phyloP scores from a whole-genome alignment of 1,140 invertebrate genomes.

The Drosophila santomea region DNA sequence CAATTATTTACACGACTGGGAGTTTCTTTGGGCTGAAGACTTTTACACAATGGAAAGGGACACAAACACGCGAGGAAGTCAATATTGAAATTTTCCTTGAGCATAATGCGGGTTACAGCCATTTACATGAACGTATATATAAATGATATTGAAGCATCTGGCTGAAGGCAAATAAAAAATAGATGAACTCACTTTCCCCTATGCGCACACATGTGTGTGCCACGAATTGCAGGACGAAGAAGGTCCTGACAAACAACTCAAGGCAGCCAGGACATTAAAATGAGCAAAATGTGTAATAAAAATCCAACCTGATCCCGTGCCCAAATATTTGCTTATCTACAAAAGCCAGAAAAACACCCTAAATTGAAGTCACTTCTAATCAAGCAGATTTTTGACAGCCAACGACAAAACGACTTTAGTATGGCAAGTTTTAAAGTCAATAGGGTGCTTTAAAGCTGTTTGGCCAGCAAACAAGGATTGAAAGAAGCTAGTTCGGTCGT shows the following conservation, averaged over 20 bases:
- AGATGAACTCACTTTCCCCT: slow-evolving; percentile 62
- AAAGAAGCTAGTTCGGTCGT: slow-evolving; percentile 3
- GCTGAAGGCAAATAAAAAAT: slow-evolving; percentile 67
- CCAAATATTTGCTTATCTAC: slow-evolving; percentile 46
- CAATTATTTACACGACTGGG: slow-evolving; percentile 57
- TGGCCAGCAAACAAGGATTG: not conserved
- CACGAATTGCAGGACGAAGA: slow-evolving; percentile 10
- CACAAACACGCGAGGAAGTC: slow-evolving; percentile 14
- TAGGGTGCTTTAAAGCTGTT: slow-evolving; percentile 15
- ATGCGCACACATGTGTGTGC: slow-evolving; percentile 12
- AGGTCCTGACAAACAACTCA: slow-evolving; percentile 48
- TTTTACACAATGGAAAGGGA: slow-evolving; percentile 23
- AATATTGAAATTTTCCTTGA: slow-evolving; percentile 41
- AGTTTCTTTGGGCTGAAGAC: slow-evolving; percentile 18
- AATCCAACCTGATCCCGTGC: slow-evolving; percentile 45
- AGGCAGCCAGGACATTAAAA: slow-evolving; percentile 63
- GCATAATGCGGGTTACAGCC: slow-evolving; percentile 34
- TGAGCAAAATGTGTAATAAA: slow-evolving; percentile 74
- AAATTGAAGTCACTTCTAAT: slow-evolving; percentile 55
- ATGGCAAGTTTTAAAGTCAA: not conserved
- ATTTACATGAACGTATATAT: slow-evolving; percentile 21
- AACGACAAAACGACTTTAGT: not conserved
- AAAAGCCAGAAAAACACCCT: slow-evolving; percentile 25
- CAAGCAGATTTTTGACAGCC: slow-evolving; percentile 10
- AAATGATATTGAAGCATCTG: slow-evolving; percentile 54